A percentile compares a stretch with the other conserved stretches of the same genome.
phyloP scores from a whole-genome alignment of 2,797 vertebrate species.

The Champsocephalus gunnari region DNA sequence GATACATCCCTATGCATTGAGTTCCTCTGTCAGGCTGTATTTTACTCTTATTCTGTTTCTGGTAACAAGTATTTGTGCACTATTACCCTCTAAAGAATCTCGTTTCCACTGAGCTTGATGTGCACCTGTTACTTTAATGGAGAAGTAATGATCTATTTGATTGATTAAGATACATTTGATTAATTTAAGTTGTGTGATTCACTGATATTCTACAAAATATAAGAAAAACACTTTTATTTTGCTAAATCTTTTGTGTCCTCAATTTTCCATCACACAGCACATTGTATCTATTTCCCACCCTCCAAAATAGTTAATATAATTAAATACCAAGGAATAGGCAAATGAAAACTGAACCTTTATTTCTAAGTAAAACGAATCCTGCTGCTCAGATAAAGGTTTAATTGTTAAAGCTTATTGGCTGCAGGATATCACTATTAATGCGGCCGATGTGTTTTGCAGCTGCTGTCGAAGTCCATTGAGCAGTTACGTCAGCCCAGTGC shows the following conservation, averaged over 20 bases:
- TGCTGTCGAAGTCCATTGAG: slow-evolving; percentile 98
- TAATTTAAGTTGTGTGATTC: background rate
- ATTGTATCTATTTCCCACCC: background rate
- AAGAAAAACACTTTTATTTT: background rate
- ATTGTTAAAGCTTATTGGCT: slow-evolving; percentile 25
- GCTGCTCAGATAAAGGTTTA: slow-evolving; percentile 13
- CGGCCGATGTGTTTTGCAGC: slow-evolving; percentile 85
- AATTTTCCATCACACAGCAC: background rate
- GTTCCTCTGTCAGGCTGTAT: background rate
- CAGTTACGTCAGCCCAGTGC: slow-evolving; percentile 94
- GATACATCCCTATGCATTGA: background rate
- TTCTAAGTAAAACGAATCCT: background rate
- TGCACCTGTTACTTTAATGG: background rate
- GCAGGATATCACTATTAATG: slow-evolving; percentile 52
- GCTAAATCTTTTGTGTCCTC: background rate
- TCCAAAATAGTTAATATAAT: background rate
- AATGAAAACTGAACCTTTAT: background rate
- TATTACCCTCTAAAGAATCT: background rate
- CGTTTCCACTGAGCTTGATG: background rate
- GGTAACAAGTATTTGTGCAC: background rate
- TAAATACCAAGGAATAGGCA: background rate
- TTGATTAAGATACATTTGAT: too few species aligned
- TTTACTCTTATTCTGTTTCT: background rate
- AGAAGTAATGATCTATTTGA: too few species aligned
- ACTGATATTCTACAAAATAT: background rate